These are phyloP conservation scores for Lytechinus variegatus DNA, from an alignment of 35 echinoderm and acorn worm genomes.

Conservation along the genomic window DNA sequence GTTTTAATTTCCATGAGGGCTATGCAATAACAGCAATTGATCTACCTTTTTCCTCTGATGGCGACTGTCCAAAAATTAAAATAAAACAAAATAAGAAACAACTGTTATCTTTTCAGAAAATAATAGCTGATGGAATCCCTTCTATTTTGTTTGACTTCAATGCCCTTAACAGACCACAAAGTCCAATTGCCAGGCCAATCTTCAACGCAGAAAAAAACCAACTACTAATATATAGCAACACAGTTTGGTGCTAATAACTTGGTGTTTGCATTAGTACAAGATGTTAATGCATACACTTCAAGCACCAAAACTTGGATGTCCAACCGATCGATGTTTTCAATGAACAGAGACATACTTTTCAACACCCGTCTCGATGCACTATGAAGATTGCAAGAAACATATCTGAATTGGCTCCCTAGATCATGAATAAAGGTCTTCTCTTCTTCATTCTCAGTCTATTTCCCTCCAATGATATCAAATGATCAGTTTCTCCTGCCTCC, in stretches of 20 bases:
- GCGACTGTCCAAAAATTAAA: neutral
- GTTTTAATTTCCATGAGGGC: no score
- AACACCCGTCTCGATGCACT: neutral
- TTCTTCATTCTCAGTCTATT: neutral
- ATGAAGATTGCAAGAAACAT: neutral
- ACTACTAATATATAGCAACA: neutral
- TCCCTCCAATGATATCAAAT: neutral
- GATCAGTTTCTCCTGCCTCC: slow-evolving; percentile 17
- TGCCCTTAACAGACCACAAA: neutral
- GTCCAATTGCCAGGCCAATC: neutral
- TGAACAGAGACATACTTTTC: neutral
- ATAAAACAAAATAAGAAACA: no score
- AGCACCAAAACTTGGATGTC: neutral
- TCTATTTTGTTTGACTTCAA: neutral
- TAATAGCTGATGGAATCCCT: neutral
- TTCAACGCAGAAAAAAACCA: neutral
- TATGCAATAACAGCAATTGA: neutral
- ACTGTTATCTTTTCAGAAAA: neutral
- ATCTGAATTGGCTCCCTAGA: neutral
- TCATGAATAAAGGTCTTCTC: neutral
- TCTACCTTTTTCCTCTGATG: neutral
- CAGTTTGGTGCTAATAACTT: neutral
- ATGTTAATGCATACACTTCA: neutral
- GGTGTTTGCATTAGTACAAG: neutral
- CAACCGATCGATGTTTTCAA: neutral